Base-by-base conservation (phyloP, 2,113 vertebrate genomes). In the Mionectes macconnelli region DNA sequence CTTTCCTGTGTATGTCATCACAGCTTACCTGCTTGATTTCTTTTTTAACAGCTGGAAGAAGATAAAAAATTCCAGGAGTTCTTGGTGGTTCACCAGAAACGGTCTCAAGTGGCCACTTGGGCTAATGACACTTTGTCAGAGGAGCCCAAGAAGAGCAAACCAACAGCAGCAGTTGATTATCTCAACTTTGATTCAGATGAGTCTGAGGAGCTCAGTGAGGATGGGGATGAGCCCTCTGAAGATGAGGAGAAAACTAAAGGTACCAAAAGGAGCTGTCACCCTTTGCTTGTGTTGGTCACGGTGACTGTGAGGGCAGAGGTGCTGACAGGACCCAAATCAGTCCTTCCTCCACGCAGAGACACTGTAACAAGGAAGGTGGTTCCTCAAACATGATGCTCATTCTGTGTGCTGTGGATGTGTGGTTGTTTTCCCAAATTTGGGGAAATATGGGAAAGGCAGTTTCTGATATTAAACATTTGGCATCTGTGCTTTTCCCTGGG, bases 121-220 rank as follows among this genome's bases (percentile, higher is more conserved):
- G 97, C 98, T 1, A 99, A 99, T 1, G 99, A 99, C 47, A 97
- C 96, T 4, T 72, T 97, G 81, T 91, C 96, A 22, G 9, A 93
- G 2, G 95, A 98, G 57, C 59, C 94, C 16, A 21, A 87, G 8
- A 79, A 94, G 60, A 94, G 62, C 13, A 95, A 93, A 64, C 7
- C 77, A 35, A 90, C 91, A 74, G 19, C 77, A 11, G 75, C 85
- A 12, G 95, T 96, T 28, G 99, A 99, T 97, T 99, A 99, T 89
- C 98, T 99, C 62, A 99, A 99, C 98, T 99, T 99, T 64, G 99
- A 99, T 72, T 98, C 97, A 0, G 98, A 98, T 3, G 97, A 97
- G 1, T 98, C 98, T 5, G 97, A 98, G 40, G 97, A 96, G 35
- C 96, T 97, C 1, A 97, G 97, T 14, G 97, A 98, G 39, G 96